Base-by-base conservation (phyloP, 2,113 vertebrate species). In the Drymodes brunneopygia region DNA sequence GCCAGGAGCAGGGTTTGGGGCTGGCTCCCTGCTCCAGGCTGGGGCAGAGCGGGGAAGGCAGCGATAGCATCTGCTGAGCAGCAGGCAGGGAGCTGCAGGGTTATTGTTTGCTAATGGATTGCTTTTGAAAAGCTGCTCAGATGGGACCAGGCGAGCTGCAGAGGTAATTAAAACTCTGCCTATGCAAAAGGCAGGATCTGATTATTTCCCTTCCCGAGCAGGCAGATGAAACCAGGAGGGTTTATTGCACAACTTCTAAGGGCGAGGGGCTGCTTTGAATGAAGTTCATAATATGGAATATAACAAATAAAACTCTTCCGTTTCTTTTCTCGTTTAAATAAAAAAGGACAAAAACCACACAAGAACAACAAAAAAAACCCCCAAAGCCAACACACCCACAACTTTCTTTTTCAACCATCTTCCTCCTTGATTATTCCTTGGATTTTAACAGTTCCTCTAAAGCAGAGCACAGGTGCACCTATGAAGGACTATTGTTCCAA, bases 121-220 rank as follows among this genome's bases (percentile, higher is more conserved):
- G 95, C 94, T 95, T 96, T 75, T 94, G 97, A 96, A 94, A 97
- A 85, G 92, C 95, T 90, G 95, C 93, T 97, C 96, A 54, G 64
- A 57, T 92, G 97, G 97, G 97, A 96, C 90, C 74, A 19, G 88
- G 62, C n/a, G 1, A 87, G 93, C 94, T 97, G 87, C 97, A 95
- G 91, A 97, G 95, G 97, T 97, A 97, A 97, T 97, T 97, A 97
- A 97, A 97, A 97, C 92, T 97, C 92, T 90, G 94, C 51, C 95
- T 92, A 88, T 96, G 94, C 96, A 97, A 91, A 94, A 97, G 77
- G 88, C 93, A 96, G 62, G 90, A 97, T 96, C 97, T 97, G 97
- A 97, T 97, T 95, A 92, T 91, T 95, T 95, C 86, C 83, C 53
- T 88, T 92, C 90, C 88, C 7, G 16, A 96, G 67, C 84, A 94